phyloP scores from a whole-genome alignment of 2,113 vertebrate genomes.

The Jacana jacana region DNA sequence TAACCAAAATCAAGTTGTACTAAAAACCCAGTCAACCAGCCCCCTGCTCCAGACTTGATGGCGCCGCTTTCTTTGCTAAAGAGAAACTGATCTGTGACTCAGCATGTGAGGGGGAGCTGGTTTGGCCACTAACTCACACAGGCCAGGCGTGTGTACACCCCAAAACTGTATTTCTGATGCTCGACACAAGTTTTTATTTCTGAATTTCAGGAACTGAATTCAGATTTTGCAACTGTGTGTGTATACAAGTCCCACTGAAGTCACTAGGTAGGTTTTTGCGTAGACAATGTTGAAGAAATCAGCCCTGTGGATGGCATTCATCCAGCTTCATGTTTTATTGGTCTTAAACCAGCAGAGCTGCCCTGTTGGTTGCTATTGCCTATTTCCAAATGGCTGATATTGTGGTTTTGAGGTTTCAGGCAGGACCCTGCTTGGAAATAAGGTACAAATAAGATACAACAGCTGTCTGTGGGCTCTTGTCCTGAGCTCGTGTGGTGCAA shows the following conservation, averaged over 20 bases:
- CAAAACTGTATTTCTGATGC: not conserved
- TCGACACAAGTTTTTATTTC: not conserved
- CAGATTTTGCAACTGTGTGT: not conserved
- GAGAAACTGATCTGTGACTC: not conserved
- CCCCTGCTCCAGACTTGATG: not conserved
- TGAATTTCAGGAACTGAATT: not conserved
- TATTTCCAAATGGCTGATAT: not conserved
- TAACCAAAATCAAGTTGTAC: not conserved
- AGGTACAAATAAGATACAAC: not conserved
- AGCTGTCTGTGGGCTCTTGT: not conserved
- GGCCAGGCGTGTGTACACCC: not conserved
- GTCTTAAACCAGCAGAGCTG: not conserved
- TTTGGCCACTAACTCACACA: not conserved
- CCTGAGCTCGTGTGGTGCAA: not conserved
- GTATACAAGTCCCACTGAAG: not conserved
- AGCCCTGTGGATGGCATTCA: not conserved
- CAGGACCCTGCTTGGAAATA: not conserved
- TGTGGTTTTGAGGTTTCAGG: slow-evolving; percentile 49
- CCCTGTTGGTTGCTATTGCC: not conserved
- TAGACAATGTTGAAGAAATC: not conserved
- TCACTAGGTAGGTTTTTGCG: not conserved
- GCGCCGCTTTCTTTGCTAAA: not conserved
- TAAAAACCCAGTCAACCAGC: not conserved
- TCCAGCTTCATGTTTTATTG: slow-evolving; percentile 21
- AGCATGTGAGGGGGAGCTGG: not conserved